Base-by-base conservation (phyloP, 2,888 invertebrate genomes). In the Apantesis nais region DNA sequence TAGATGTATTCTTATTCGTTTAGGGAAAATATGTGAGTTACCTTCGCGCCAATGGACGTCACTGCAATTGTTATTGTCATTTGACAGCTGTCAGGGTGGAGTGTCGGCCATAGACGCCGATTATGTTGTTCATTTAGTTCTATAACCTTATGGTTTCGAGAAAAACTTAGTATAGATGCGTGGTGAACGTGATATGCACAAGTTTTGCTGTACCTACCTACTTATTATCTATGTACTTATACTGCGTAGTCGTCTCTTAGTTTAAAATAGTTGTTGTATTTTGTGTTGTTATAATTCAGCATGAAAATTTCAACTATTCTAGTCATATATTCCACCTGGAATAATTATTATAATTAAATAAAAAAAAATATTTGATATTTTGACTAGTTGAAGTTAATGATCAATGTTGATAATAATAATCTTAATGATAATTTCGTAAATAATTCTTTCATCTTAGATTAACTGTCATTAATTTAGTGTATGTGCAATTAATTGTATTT, bases 401-500 rank as follows among this genome's bases (percentile, higher is more conserved):
- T 78, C 79, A 85, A 86, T 83, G 81, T 81, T 84, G 83, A 78
- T 80, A 79, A 80, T 79, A 75, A 85, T 84, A 81, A 90, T 90
- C 90, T 89, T 91, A 88, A 86, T 80, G 77, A 88, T 89, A 89
- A 88, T 90, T 92, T 92, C 72, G 77, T 87, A 83, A 85, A 88
- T 77, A 83, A 85, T 85, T 88, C 82, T 89, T 83, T 90, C 91
- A 92, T 92, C 87, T 83, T 93, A 93, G 90, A 86, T 84, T 88
- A 87, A 91, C 74, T 83, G 80, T 89, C 85, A 88, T 91, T 92
- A 89, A 90, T 93, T 94, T 92, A 92, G 92, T 91, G 88, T 92
- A 92, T 82, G 92, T 93, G 93, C 91, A 93, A 92, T 93, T 92
- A 88, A 88, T 90, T 92, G 89, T 93, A 90, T 92, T 91, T 91